phyloP scores from a whole-genome alignment of 37 sponge, comb jelly and placozoan genomes.

The Halichondria panicea region DNA sequence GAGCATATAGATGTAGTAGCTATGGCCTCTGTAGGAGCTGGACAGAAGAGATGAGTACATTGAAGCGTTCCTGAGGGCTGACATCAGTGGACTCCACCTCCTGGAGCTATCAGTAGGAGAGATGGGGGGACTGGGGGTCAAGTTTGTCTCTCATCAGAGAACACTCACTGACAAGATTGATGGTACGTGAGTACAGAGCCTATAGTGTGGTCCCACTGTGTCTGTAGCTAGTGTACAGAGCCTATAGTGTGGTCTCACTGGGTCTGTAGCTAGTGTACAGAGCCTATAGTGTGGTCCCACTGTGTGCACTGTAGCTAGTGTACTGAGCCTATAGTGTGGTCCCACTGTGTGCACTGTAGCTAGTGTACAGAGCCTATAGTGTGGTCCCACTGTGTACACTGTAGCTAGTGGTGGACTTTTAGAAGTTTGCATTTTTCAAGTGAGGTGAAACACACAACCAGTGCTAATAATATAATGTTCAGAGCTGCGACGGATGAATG shows the following conservation, averaged over 20 bases:
- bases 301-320: neutral
- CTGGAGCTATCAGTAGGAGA: slow-evolving; percentile 59
- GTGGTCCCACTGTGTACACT: neutral
- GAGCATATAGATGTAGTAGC: too few species aligned
- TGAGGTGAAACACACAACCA: too few species aligned
- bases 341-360: neutral
- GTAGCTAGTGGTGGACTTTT: too few species aligned
- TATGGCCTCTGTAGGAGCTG: slow-evolving; percentile 25
- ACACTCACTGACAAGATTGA: slow-evolving; percentile 46
- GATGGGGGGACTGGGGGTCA: slow-evolving; percentile 69
- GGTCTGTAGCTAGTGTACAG: neutral
- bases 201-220: neutral
- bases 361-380: neutral
- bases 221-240: neutral
- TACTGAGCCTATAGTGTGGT: neutral
- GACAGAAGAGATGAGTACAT: slow-evolving; percentile 31
- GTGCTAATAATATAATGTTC: neutral
- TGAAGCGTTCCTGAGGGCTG: slow-evolving; percentile 30
- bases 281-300: neutral
- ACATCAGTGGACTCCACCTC: slow-evolving; percentile 64
- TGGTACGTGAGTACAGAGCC: slow-evolving; percentile 17
- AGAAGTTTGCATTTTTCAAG: too few species aligned
- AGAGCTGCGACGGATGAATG: slow-evolving; percentile 65
- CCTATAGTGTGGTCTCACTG: neutral
- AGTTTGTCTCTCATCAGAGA: slow-evolving; percentile 54